Base-by-base conservation (phyloP, 2,888 invertebrate species). In the Apamea epomidion region DNA sequence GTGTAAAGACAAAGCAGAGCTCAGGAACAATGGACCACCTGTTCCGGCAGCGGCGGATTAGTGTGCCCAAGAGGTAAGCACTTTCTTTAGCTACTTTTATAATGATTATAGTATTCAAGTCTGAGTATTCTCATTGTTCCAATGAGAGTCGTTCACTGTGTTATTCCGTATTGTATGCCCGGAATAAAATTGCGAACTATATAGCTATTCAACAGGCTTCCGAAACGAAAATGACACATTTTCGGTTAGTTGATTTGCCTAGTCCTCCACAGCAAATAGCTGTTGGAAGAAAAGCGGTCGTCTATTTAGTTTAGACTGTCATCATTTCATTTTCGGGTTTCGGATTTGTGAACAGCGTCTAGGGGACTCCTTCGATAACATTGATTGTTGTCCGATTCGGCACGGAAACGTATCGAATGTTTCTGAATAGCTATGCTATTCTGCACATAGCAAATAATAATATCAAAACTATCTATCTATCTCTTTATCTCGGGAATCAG, bases 11-110 rank as follows among this genome's bases (percentile, higher is more conserved):
- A 93, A 93, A 93, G 92, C 91, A 89, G 90, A 92, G 85, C 88
- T 86, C 81, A 89, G 91, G 93, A 91, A 96, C 95, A 96, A 97
- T 95, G 96, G 96, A 96, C 91, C 96, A 95, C 94, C 95, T 96
- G 94, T 97, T 97, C 94, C 96, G 96, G 91, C 97, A 95, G 90
- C 94, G 97, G 89, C 95, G 96, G 93, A 95, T 95, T 90, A 97
- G 94, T 92, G 95, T 95, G 92, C 97, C 95, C 91, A 97, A 96
- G 93, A 93, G 95, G 96, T 97, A 91, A 97, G 95, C 88, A 87
- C 85, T 87, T 83, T 82, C 77, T 74, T 78, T 78, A 74, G 74
- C 80, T 76, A 78, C 77, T 79, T 85, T 82, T 86, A 72, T 83
- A 80, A 83, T 83, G 74, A 85, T 87, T 84, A 81, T 84, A 81